A percentile compares a stretch with the other conserved stretches of the same genome.
phyloP scores from a whole-genome alignment of 2,797 vertebrate species.

The Tapirus indicus region DNA sequence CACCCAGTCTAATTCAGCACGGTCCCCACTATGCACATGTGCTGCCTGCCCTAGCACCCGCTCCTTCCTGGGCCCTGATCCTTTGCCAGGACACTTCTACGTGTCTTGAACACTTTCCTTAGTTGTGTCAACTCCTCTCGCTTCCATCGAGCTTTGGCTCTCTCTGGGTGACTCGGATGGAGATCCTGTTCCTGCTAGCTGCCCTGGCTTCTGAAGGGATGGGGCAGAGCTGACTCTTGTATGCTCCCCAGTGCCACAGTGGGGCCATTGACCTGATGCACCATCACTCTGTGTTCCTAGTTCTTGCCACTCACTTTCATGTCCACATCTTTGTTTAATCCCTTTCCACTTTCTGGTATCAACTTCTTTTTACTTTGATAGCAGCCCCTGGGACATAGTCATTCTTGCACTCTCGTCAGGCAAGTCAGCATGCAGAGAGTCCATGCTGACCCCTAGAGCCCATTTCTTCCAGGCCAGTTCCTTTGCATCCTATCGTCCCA shows the following conservation, averaged over 20 bases:
- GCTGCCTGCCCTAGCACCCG: background rate
- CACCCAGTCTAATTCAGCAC: background rate
- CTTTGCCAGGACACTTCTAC: background rate
- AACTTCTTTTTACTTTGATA: background rate
- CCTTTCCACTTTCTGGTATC: rapidly evolving
- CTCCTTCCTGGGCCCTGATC: too few relatives aligned
- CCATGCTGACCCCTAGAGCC: too few relatives aligned
- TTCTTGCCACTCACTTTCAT: background rate
- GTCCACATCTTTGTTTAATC: rapidly evolving
- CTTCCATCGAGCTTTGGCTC: too few relatives aligned
- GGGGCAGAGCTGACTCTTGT: rapidly evolving
- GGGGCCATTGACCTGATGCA: rapidly evolving
- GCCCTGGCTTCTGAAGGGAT: rapidly evolving
- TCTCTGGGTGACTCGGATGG: background rate
- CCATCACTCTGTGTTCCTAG: too few relatives aligned
- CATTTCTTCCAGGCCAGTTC: background rate
- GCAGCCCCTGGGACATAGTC: rapidly evolving
- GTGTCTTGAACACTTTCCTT: background rate
- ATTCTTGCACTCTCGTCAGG: background rate
- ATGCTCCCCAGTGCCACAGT: rapidly evolving
- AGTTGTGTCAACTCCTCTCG: rapidly evolving
- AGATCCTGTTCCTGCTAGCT: rapidly evolving
- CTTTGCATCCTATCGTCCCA: background rate
- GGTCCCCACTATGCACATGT: background rate
- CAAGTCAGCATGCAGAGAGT: background rate